Evolutionary conservation across 2,113 vertebrate species (phyloP), one percentile per base, ranked within the genome.

Genomic region (Ceuthmochares aereus): DNA sequence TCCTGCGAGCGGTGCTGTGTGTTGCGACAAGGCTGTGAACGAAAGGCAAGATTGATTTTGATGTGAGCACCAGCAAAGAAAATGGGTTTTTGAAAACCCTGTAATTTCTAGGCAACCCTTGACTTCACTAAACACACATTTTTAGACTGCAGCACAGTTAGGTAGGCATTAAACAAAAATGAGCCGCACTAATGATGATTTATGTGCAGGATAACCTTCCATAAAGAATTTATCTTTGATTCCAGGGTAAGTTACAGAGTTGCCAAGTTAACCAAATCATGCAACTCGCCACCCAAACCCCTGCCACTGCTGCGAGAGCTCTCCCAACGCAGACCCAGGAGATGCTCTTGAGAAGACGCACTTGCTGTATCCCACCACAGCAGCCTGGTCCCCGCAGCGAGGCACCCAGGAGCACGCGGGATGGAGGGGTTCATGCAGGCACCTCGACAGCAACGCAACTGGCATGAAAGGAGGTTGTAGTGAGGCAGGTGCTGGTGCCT

Each of bases 21-120:
- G 96, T 43, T 76, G 96, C 68, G 9, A 58, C 63, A 6, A 45
- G 97, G 95, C 80, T 70, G 96, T 79, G 87, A 86, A 52, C 91
- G 29, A 34, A 56, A 89, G 95, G 97, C 95, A 78, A 97, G 97
- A 98, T 95, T 96, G 98, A 98, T 97, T 97, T 92, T 93, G 97
- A 97, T 94, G 97, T 3, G 97, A 98, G 90, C 92, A 94, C 96
- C 96, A 30, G 97, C 96, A 92, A 97, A 95, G 98, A 97, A 98
- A 98, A 98, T 98, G 97, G 96, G 84, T 97, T 98, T 98, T 97
- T 98, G 97, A 97, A 95, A 98, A 98, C 95, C 98, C 98, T 98
- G 7, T 97, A 98, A 98, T 98, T 98, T 98, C 95, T 67, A 87
- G 1, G 82, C 97, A 98, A 98, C 98, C 98, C 97, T 94, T 98